Base-by-base conservation (phyloP, 1,140 invertebrate species). In the Drosophila kurseongensis region DNA sequence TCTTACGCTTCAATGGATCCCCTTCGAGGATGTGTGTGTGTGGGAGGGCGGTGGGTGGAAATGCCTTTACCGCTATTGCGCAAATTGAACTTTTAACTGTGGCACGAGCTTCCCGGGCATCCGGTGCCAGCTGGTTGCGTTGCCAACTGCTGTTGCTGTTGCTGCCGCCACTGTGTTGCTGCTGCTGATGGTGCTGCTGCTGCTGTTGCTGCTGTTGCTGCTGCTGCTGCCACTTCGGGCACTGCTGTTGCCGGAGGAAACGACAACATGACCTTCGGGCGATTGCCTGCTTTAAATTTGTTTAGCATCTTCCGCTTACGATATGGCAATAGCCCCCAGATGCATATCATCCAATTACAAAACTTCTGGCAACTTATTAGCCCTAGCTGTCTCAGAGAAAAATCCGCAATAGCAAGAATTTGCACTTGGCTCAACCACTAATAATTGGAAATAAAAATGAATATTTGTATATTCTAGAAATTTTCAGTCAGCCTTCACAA, bases 51-150 rank as follows among this genome's bases (percentile, higher is more conserved):
- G 56, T 61, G 77, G 66, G 58, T 80, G 65, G 62, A 86, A 82
- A 67, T 79, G 79, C 65, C 80, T 82, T 68, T 75, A 66, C 58
- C 73, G 80, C 71, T 58, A 82, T 88, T 76, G 79, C 83, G 72
- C 80, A 88, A 89, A 89, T 89, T 88, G 84, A 89, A 88, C 84
- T 88, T 88, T 89, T 89, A 89, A 89, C 84, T 84, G 84, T 89
- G 66, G 84, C 84, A 80, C 80, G 68, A 89, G 84, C 77, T 89
- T 75, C 80, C 82, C 45, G 57, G 81, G 83, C 83, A 88, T 88
- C 83, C 84, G 84, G 84, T 89, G 80, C 45, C 84, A 89, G 76
- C 80, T 89, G 84, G 52, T 63, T 86, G 75, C 51, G 58, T 45
- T 61, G 75, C 62, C 82, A 78, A 59, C 80, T 75, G 68, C 56